A percentile compares a stretch with the other conserved stretches of the same genome.
These are phyloP conservation scores for Uropsilus gracilis DNA, from an alignment of 2,113 vertebrate genomes.

Conservation along the genomic window DNA sequence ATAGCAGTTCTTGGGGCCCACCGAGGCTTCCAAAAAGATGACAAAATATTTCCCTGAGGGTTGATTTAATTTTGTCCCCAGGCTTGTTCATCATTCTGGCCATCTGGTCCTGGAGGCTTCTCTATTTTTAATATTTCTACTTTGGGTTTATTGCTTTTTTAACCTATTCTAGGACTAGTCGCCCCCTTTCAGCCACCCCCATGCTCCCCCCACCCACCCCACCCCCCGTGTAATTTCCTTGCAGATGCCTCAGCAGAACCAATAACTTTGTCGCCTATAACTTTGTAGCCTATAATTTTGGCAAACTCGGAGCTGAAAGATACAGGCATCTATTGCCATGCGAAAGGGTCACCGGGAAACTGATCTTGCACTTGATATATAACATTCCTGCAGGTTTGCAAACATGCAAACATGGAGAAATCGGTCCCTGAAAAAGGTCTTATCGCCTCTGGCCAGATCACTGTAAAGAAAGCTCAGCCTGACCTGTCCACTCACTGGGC, in stretches of 20 bases:
- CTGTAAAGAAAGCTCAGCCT: neutral
- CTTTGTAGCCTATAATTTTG: constrained; percentile 6
- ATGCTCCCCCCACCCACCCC: constrained; percentile 53
- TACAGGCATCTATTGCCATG: neutral
- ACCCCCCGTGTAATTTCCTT: constrained; percentile 42
- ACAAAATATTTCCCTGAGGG: constrained; percentile 77
- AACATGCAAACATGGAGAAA: neutral
- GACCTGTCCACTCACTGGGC: neutral
- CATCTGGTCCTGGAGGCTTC: constrained; percentile 78
- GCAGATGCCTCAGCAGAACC: constrained; percentile 32
- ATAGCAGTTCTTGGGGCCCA: constrained; percentile 59
- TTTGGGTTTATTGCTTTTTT: constrained; percentile 75
- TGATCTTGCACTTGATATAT: neutral
- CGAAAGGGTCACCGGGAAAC: neutral
- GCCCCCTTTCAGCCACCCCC: constrained; percentile 70
- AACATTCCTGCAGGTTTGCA: neutral
- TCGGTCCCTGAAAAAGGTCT: neutral
- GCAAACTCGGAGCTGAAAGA: constrained; percentile 44
- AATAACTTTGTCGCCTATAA: neutral
- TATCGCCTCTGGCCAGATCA: neutral
- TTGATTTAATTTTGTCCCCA: constrained; percentile 78
- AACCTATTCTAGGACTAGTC: constrained; percentile 78
- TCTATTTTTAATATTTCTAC: constrained; percentile 82
- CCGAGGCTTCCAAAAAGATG: constrained; percentile 68
- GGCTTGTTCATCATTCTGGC: constrained; percentile 73